These are phyloP conservation scores for Mus pahari DNA, from an alignment of 2,113 vertebrate genomes.

Conservation along the genomic window DNA sequence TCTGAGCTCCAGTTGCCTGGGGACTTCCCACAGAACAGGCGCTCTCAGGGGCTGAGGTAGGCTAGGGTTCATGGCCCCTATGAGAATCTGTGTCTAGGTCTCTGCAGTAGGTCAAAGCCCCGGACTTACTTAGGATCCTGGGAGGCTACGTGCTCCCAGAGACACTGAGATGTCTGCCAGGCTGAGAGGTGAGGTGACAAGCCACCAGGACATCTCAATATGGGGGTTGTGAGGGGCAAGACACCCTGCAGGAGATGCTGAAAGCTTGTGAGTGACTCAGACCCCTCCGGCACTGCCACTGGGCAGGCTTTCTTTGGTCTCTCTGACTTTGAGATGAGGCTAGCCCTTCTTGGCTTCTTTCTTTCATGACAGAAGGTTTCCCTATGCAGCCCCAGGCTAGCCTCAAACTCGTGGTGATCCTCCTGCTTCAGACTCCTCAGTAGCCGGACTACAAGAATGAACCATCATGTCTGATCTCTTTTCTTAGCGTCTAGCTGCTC, in stretches of 20 bases:
- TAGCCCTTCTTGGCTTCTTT: neutral
- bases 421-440: neutral
- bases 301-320: neutral
- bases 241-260: neutral
- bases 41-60: neutral
- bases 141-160: neutral
- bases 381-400: neutral
- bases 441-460: neutral
- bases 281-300: rapidly evolving
- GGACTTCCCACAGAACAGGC: neutral
- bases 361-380: too few relatives aligned
- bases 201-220: neutral
- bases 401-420: neutral
- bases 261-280: neutral
- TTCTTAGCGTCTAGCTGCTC: neutral
- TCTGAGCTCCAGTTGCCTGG: neutral
- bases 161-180: neutral
- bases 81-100: neutral
- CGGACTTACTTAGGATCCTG: rapidly evolving
- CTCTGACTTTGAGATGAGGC: neutral
- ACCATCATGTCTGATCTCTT: neutral
- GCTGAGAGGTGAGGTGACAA: neutral
- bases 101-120: neutral
- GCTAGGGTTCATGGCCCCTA: neutral
- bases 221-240: rapidly evolving